These are phyloP conservation scores for Gopherus flavomarginatus DNA, from an alignment of 2,113 vertebrate genomes.

Conservation along the genomic window DNA sequence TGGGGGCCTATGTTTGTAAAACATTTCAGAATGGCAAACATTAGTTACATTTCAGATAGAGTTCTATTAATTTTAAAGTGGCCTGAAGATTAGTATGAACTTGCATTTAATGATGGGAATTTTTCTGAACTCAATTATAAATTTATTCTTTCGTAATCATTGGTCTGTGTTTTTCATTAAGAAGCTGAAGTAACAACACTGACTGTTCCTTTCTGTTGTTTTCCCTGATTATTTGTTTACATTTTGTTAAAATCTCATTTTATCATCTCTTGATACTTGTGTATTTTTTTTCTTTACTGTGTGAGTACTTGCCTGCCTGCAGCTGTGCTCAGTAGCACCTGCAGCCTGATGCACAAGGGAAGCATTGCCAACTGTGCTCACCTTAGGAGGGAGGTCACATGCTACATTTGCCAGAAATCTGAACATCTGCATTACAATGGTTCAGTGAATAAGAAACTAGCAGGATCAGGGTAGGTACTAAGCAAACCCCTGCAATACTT, in stretches of 20 bases:
- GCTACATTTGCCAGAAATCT: background rate
- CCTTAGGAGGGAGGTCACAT: background rate
- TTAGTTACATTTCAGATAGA: background rate
- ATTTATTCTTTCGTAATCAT: background rate
- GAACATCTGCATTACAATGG: background rate
- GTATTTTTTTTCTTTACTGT: accelerated
- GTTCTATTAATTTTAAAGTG: background rate
- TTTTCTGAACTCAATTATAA: background rate
- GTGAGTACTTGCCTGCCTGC: accelerated
- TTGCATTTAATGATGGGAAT: background rate
- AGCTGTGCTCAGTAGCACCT: background rate
- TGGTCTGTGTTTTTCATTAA: background rate
- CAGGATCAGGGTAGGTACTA: background rate
- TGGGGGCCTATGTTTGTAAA: background rate
- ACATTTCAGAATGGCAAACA: background rate
- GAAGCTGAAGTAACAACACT: background rate
- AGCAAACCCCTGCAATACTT: background rate
- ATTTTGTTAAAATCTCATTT: background rate
- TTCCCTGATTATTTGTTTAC: too few species aligned
- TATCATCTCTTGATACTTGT: background rate
- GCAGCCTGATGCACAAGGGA: too few species aligned
- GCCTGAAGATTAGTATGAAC: background rate
- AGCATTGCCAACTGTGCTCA: too few species aligned
- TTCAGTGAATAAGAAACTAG: background rate
- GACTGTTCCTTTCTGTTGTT: accelerated